Evolutionary conservation across 2,888 invertebrate species (phyloP).

Genomic region (Bombyx huttoni): DNA sequence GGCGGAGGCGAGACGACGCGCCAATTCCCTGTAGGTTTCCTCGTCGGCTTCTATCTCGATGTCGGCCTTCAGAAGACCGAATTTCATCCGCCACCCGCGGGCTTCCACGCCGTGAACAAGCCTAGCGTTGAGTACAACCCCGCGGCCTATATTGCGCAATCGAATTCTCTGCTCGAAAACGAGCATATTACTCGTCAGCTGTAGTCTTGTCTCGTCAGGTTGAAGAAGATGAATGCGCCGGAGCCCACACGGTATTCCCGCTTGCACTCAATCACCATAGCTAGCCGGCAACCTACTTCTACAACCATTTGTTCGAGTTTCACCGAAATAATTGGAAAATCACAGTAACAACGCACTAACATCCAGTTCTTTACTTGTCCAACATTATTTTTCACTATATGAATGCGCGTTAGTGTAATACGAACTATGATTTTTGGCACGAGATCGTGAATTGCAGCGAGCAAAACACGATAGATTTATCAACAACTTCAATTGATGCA

Average conservation of each 20-base stretch:
- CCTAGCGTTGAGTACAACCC: conserved; percentile 47
- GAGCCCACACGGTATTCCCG: conserved; percentile 43
- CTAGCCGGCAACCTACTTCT: conserved; percentile 41
- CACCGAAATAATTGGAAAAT: not conserved
- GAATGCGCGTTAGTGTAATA: conserved; percentile 14
- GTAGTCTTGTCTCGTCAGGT: conserved; percentile 62
- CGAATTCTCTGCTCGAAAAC: conserved; percentile 64
- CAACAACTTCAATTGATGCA: conserved; percentile 5
- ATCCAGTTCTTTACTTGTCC: conserved; percentile 46
- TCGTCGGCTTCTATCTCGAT: conserved; percentile 61
- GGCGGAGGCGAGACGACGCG: conserved; percentile 44
- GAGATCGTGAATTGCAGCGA: conserved; percentile 14
- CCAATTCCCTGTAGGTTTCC: conserved; percentile 46
- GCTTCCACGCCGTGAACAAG: conserved; percentile 56
- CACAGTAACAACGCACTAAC: conserved; percentile 7
- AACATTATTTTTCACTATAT: conserved; percentile 44
- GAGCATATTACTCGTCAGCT: conserved; percentile 70
- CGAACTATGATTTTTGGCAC: conserved; percentile 13
- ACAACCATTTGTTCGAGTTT: conserved; percentile 50
- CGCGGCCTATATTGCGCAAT: conserved; percentile 49
- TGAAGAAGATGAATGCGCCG: conserved; percentile 62
- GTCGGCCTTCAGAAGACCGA: conserved; percentile 50
- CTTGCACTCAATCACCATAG: conserved; percentile 56
- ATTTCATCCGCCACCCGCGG: conserved; percentile 61
- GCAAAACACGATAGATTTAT: conserved; percentile 17